These are phyloP conservation scores for Centropyge bicolor DNA, from an alignment of 2,797 vertebrate genomes.

Conservation along the genomic window DNA sequence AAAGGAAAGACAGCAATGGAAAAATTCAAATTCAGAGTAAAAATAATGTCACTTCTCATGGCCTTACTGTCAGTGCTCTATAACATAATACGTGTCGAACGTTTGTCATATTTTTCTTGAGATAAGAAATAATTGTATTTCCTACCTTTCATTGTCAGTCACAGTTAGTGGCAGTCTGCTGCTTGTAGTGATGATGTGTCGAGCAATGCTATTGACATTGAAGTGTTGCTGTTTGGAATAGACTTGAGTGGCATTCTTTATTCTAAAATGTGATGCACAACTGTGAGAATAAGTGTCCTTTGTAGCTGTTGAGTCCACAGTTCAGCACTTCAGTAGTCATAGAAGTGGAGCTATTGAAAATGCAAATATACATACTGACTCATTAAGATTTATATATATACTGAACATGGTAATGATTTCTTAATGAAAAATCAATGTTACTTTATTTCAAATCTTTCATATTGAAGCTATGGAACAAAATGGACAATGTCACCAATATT, in stretches of 20 bases:
- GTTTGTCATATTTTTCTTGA: not conserved
- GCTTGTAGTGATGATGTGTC: not conserved
- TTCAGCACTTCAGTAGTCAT: not conserved
- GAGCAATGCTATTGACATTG: not conserved
- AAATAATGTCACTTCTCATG: not conserved
- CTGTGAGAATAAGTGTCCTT: not conserved
- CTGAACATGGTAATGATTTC: not conserved
- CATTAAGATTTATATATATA: not conserved
- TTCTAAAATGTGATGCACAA: not conserved
- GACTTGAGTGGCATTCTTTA: not conserved
- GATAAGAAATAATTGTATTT: not conserved
- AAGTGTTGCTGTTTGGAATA: not conserved
- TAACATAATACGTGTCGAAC: not conserved
- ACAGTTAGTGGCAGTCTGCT: not conserved
- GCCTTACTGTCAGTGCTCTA: not conserved
- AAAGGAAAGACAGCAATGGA: not conserved
- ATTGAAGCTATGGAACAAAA: not conserved
- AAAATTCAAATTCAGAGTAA: not conserved
- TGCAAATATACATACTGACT: not conserved
- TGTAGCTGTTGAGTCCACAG: not conserved
- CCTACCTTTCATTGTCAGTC: not conserved
- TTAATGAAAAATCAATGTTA: not conserved
- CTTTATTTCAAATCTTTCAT: not conserved
- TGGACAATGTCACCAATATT: not conserved
- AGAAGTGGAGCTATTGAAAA: not conserved